These are phyloP conservation scores for Osmerus mordax DNA, from an alignment of 2,113 vertebrate species.

Conservation along the genomic window DNA sequence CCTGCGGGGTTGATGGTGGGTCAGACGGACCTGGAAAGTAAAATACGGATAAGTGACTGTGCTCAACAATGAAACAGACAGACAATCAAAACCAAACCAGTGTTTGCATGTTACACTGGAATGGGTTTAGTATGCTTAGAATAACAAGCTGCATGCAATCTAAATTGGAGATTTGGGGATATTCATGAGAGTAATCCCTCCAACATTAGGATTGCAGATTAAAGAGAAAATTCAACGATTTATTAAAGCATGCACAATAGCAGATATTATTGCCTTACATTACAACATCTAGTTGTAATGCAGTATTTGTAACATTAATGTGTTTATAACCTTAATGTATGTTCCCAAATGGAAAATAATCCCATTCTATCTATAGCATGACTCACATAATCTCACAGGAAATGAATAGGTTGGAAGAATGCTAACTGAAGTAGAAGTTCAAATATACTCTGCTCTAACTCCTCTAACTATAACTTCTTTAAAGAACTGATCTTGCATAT, in stretches of 20 bases:
- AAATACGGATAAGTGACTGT: constrained; percentile 3
- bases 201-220: constrained; percentile 34
- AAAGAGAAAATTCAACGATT: constrained; percentile 42
- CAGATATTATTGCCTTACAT: not conserved
- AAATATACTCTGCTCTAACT: too few relatives aligned
- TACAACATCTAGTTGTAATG: too few relatives aligned
- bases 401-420: too few relatives aligned
- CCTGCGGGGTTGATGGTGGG: constrained; percentile 72
- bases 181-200: constrained; percentile 42
- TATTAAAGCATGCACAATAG: constrained; percentile 15
- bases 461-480: too few relatives aligned
- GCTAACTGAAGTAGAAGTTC: too few relatives aligned
- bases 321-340: too few relatives aligned
- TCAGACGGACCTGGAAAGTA: constrained; percentile 80
- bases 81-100: constrained; percentile 4
- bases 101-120: constrained; percentile 46
- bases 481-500: too few relatives aligned
- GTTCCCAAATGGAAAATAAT: too few relatives aligned
- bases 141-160: constrained; percentile 50
- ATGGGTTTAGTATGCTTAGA: constrained; percentile 11
- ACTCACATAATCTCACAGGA: too few relatives aligned
- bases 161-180: constrained; percentile 49
- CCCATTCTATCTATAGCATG: too few relatives aligned
- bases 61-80: not conserved
- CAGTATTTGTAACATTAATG: too few relatives aligned